These are phyloP conservation scores for Paratrypauchen microcephalus DNA, from an alignment of 2,797 vertebrate genomes.

Conservation along the genomic window DNA sequence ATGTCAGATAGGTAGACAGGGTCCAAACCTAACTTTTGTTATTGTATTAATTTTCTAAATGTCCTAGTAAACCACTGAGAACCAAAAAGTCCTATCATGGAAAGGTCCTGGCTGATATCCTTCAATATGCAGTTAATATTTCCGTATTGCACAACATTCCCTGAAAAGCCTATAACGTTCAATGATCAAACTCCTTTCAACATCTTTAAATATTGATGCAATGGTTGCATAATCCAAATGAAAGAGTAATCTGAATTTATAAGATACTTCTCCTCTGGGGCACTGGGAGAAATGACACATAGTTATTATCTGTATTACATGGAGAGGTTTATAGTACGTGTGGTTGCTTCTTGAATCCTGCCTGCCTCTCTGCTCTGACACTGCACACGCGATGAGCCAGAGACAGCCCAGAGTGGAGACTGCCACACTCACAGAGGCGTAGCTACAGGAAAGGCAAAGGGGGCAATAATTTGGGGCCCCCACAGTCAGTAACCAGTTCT, in stretches of 20 bases:
- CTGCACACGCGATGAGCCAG: slow-evolving; percentile 19
- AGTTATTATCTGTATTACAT: slow-evolving; percentile 15
- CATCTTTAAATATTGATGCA: not conserved
- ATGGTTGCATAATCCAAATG: not conserved
- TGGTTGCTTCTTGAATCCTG: slow-evolving; percentile 9
- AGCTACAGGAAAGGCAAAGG: too few species aligned
- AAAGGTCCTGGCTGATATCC: not conserved
- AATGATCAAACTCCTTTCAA: not conserved
- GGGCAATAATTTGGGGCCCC: too few species aligned
- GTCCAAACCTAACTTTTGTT: too few species aligned
- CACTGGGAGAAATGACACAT: slow-evolving; percentile 1
- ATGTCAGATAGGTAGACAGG: too few species aligned
- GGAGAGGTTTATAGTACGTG: not conserved
- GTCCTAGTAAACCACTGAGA: not conserved
- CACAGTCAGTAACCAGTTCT: too few species aligned
- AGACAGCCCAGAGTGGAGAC: slow-evolving; percentile 47
- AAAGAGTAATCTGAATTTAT: not conserved
- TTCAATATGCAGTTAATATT: not conserved
- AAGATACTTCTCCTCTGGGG: not conserved
- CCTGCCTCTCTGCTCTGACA: slow-evolving; percentile 11
- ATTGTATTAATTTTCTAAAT: too few species aligned
- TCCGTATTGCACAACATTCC: not conserved
- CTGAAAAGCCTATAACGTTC: not conserved
- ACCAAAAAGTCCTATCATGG: not conserved
- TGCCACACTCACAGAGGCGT: too few species aligned